Base-by-base conservation (phyloP, 1,140 invertebrate genomes). In the Aradophagus sp. region DNA sequence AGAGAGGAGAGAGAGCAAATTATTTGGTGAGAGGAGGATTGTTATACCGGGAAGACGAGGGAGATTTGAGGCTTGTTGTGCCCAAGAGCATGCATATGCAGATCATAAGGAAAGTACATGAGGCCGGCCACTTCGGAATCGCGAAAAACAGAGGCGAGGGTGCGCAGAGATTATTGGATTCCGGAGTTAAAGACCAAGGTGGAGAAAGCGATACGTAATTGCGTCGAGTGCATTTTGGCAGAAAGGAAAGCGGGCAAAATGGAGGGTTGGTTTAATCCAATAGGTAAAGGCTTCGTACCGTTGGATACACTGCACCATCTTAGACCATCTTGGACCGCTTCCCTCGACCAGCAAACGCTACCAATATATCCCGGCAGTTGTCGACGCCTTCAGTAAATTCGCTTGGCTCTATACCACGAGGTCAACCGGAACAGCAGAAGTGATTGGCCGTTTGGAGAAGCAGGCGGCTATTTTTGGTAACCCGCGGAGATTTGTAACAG, bases 141-240 rank as follows among this genome's bases (percentile, higher is more conserved):
- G 58, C 13, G 13, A 85, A 83, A 65, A 83, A 75, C 4, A 65
- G 80, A 61, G 77, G 79, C 19, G 8, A 77, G n/a, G n/a, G 77
- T 29, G 0, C 2, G 23, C 1, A 36, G 11, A 11, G 48, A 53
- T n/a, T 39, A 29, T 20, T 53, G 5, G 1, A 41, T 53, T n/a
- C 20, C 26, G 1, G 14, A 20, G n/a, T n/a, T 53, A 1, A 26
- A 27, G 20, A 1, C 17, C 4, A 52, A 52, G 23, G 47, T 53
- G 1, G 26, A 31, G 1, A 53, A 20, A 19, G 14, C 41, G 4
- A 4, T 39, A 1, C 13, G 10, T 0, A 53, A 31, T 8, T 53
- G 48, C 14, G 16, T 53, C 2, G 1, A 6, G 5, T 53, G 48
- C n/a, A 53, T 53, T 6, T 14, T 53, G 14, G 48, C 35, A 4